Evolutionary conservation across 2,797 vertebrate species (phyloP).

Genomic region (Rhinella marina): DNA sequence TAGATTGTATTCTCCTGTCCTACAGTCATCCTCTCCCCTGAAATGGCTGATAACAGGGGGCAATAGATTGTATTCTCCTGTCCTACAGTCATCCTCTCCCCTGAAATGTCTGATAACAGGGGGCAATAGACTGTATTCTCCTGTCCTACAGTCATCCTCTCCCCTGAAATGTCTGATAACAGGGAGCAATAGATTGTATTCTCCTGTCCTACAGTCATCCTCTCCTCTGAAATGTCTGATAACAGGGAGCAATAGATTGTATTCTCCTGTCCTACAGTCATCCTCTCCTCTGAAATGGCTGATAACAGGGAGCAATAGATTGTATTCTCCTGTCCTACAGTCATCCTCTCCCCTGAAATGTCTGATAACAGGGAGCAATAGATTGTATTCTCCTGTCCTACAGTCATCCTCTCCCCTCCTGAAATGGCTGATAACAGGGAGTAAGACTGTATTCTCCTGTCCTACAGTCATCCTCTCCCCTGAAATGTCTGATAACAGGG

Average conservation of each 20-base stretch:
- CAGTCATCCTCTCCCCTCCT: neutral
- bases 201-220: neutral
- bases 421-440: neutral
- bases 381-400: too few species aligned
- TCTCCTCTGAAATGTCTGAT: neutral
- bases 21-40: neutral
- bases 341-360: too few species aligned
- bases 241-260: neutral
- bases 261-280: neutral
- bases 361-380: too few species aligned
- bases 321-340: too few species aligned
- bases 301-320: too few species aligned
- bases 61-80: neutral
- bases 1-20: neutral
- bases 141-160: neutral
- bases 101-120: neutral
- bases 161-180: neutral
- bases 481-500: too few species aligned
- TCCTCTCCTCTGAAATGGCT: too few species aligned
- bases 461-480: neutral
- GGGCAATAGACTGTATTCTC: neutral
- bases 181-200: neutral
- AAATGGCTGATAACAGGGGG: too few species aligned
- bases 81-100: neutral
- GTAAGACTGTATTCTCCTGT: neutral